These are phyloP conservation scores for Catostylus mosaicus DNA, from an alignment of 30 jellyfish, hydroid and myxozoan species.

Conservation along the genomic window DNA sequence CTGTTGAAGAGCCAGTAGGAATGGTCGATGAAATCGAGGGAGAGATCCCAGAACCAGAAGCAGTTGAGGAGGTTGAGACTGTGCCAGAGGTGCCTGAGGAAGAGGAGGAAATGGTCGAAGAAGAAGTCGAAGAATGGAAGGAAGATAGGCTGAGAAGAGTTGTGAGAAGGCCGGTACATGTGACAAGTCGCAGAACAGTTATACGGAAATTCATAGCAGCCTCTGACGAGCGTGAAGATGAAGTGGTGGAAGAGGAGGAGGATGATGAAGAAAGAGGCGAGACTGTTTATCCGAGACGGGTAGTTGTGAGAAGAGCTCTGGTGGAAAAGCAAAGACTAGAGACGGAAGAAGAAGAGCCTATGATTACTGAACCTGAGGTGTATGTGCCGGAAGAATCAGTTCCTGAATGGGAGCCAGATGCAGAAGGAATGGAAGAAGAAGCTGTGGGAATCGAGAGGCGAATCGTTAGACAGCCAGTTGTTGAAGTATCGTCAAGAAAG, in stretches of 20 bases:
- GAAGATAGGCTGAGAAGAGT: constrained; percentile 48
- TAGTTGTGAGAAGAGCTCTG: constrained; percentile 51
- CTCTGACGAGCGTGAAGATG: constrained; percentile 54
- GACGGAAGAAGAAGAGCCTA: constrained; percentile 27
- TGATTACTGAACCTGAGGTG: constrained; percentile 44
- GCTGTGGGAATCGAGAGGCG: constrained; percentile 42
- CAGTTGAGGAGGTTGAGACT: constrained; percentile 37
- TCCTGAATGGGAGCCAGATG: constrained; percentile 17
- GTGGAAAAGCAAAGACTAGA: neutral
- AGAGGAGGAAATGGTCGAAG: constrained; percentile 30
- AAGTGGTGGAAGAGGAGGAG: constrained; percentile 41
- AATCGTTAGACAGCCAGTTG: constrained; percentile 48
- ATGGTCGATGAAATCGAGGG: constrained; percentile 26
- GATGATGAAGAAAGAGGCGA: constrained; percentile 43
- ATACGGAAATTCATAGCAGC: constrained; percentile 56
- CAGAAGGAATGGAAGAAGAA: constrained; percentile 29
- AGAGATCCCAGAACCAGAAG: constrained; percentile 41
- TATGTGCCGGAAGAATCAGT: constrained; percentile 38
- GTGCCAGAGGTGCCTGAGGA: constrained; percentile 43
- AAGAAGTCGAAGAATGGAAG: constrained; percentile 8
- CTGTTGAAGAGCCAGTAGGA: too few relatives aligned
- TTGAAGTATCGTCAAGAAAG: constrained; percentile 32
- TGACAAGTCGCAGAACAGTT: constrained; percentile 68
- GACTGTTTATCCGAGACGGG: constrained; percentile 50
- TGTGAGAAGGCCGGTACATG: constrained; percentile 67